These are phyloP conservation scores for Archaeoteleia sp. DNA, from an alignment of 2,888 invertebrate genomes.

Conservation along the genomic window DNA sequence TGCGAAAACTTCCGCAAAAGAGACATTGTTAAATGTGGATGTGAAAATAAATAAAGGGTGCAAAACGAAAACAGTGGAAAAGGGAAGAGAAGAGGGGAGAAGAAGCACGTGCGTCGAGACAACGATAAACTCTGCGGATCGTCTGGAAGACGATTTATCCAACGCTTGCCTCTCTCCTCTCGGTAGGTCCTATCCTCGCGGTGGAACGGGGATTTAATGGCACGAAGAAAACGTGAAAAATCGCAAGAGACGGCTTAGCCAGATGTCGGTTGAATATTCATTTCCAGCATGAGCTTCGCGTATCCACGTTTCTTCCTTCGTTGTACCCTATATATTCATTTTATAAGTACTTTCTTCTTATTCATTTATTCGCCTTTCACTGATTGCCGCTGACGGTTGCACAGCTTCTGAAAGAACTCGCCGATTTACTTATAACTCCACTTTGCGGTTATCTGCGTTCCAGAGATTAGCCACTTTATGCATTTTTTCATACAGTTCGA, in stretches of 20 bases:
- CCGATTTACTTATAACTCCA: conserved; percentile 1
- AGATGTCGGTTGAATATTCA: conserved; percentile 24
- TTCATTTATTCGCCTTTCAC: conserved; percentile 8
- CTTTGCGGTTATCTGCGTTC: no score
- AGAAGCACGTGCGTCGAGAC: conserved; percentile 5
- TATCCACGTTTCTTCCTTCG: not conserved
- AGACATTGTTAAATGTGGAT: conserved; percentile 12
- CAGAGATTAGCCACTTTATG: no score
- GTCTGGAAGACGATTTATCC: conserved; percentile 15
- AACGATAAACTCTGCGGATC: conserved; percentile 16
- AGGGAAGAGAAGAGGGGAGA: not conserved
- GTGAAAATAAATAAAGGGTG: conserved; percentile 5
- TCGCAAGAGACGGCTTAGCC: conserved; percentile 12
- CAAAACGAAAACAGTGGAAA: not conserved
- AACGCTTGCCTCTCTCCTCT: conserved; percentile 1
- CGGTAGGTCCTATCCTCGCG: conserved; percentile 3
- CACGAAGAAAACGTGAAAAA: conserved; percentile 28
- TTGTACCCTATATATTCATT: conserved; percentile 1
- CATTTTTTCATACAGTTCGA: no score
- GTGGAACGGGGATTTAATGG: conserved; percentile 29
- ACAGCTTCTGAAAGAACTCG: not conserved
- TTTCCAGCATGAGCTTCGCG: conserved; percentile 14
- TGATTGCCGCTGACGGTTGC: not conserved
- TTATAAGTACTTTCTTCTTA: conserved; percentile 4
- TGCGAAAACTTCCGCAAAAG: conserved; percentile 1